These are phyloP conservation scores for Trachurus trachurus DNA, from an alignment of 2,797 vertebrate species.

Conservation along the genomic window DNA sequence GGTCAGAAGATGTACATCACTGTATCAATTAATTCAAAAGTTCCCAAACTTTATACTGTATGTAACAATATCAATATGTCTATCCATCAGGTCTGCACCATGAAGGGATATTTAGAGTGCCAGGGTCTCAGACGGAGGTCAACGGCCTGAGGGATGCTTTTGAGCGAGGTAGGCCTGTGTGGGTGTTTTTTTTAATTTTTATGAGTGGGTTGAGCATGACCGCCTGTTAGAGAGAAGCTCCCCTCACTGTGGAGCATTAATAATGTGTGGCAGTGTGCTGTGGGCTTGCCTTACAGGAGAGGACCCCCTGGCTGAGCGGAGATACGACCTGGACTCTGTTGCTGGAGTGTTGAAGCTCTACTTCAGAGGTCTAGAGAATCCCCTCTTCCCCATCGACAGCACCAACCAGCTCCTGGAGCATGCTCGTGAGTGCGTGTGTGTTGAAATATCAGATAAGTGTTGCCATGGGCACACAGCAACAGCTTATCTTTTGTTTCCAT, in stretches of 20 bases:
- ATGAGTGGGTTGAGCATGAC: neutral
- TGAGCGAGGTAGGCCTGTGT: conserved; percentile 86
- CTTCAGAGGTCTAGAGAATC: conserved; percentile 89
- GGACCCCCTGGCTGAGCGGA: conserved; percentile 85
- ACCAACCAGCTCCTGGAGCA: conserved; percentile 86
- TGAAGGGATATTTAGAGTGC: conserved; percentile 93
- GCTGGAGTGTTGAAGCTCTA: conserved; percentile 93
- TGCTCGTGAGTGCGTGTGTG: conserved; percentile 78
- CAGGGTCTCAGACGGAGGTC: conserved; percentile 88
- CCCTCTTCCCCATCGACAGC: conserved; percentile 88
- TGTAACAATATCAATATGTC: no score
- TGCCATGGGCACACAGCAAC: neutral
- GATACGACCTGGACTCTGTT: conserved; percentile 89
- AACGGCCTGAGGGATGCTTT: conserved; percentile 90
- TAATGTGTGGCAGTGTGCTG: conserved; percentile 72
- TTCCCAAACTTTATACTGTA: neutral
- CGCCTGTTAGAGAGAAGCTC: neutral
- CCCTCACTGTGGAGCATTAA: conserved; percentile 45
- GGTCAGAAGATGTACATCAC: neutral
- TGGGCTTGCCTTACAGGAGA: conserved; percentile 84
- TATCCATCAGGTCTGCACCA: conserved; percentile 89
- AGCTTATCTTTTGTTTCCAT: conserved; percentile 22
- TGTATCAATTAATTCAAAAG: neutral
- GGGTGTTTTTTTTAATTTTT: neutral
- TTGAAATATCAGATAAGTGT: conserved; percentile 7